Conservation (phyloP, 2,888 invertebrate species). For the Conops quadrifasciatus region DNA sequence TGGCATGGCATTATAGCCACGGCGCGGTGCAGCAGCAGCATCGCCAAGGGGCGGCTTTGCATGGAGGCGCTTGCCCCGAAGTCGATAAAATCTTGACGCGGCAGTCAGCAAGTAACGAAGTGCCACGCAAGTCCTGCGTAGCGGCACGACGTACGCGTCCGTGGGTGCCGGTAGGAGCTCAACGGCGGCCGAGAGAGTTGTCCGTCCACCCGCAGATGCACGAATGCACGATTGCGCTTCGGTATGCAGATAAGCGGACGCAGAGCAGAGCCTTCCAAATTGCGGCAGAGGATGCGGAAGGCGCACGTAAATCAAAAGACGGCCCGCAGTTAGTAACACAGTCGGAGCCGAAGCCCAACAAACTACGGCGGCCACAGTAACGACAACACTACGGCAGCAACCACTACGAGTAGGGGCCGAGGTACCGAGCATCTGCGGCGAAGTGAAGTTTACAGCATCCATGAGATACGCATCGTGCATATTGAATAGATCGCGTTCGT, state of each 20-base stretch:
- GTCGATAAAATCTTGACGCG: background rate
- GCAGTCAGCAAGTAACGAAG: background rate
- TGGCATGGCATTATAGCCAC: background rate
- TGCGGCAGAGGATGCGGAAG: slow-evolving; percentile 6
- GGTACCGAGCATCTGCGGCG: background rate
- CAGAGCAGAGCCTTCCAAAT: background rate
- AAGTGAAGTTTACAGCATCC: background rate
- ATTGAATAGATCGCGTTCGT: background rate
- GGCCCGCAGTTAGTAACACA: slow-evolving; percentile 3
- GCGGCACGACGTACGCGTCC: background rate
- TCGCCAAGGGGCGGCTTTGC: background rate
- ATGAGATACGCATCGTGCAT: background rate
- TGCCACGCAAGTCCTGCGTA: background rate
- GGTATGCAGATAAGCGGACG: background rate
- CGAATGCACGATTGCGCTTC: background rate
- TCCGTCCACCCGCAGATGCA: too few species aligned
- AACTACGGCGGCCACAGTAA: background rate
- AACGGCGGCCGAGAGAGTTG: too few species aligned
- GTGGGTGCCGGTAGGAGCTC: too few species aligned
- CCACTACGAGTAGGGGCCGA: background rate
- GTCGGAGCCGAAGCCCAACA: background rate
- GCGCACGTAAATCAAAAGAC: slow-evolving; percentile 17
- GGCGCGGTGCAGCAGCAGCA: too few species aligned
- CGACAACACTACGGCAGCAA: too few species aligned
- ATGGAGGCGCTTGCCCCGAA: background rate